Percentiles rank a stretch among this genome's conserved stretches.
Evolutionary conservation across 1,140 invertebrate genomes (phyloP).

Genomic region (Lepidurus apus): DNA sequence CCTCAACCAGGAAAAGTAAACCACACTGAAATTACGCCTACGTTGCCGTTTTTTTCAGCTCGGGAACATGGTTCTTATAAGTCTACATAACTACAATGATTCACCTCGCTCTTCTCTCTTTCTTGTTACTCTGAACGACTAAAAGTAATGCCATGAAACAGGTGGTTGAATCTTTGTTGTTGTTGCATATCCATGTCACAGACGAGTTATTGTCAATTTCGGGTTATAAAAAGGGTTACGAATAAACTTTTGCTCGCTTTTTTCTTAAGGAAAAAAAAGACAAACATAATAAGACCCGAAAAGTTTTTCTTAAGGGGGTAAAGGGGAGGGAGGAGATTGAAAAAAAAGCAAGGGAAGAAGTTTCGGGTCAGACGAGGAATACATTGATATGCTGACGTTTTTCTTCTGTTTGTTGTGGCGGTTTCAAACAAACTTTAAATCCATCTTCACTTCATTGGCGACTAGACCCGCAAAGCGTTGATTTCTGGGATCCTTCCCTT

Average conservation of each 20-base stretch:
- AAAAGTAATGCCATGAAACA: constrained; percentile 19
- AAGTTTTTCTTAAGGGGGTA: background rate
- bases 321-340: background rate
- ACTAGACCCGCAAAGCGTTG: constrained; percentile 17
- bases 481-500: background rate
- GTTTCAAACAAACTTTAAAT: constrained; percentile 12
- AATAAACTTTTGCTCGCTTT: background rate
- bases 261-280: background rate
- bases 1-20: constrained; percentile 4
- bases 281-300: constrained; percentile 19
- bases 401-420: background rate
- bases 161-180: constrained; percentile 15
- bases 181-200: constrained; percentile 21
- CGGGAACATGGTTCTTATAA: background rate
- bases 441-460: constrained; percentile 18
- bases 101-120: background rate
- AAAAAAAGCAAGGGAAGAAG: background rate
- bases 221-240: constrained; percentile 1
- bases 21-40: background rate
- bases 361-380: constrained; percentile 21
- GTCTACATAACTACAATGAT: constrained; percentile 2
- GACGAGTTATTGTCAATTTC: constrained; percentile 15
- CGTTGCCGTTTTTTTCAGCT: background rate
- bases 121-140: constrained; percentile 15
- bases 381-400: constrained; percentile 15